Base-by-base conservation (phyloP, 2,888 invertebrate genomes). In the Cistogaster globosa region DNA sequence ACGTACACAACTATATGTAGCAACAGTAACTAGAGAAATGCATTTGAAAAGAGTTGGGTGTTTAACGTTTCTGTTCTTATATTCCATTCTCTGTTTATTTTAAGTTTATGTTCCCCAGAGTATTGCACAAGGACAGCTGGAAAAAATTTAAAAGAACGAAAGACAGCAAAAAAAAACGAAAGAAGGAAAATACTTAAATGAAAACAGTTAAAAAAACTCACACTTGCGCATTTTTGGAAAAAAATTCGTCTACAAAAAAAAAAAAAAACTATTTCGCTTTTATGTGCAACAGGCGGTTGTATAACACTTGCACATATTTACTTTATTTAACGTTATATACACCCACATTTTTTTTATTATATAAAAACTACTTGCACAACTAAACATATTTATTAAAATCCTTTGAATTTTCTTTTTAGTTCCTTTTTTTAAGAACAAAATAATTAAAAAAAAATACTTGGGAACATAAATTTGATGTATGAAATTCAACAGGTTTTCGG, bases 201-300 rank as follows among this genome's bases (percentile, higher is more conserved):
- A 71, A 79, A 74, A 38, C 80, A 53, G 69, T 62, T 58, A 71
- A 77, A 78, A 83, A 83, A 83, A 83, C 80, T 83, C 86, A 86
- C 86, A 83, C 86, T 83, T 80, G 83, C 86, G 83, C 86, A 86
- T 83, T 80, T 83, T 83, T 55, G 32, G 55, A 72, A 69, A 79
- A 80, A 83, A 83, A 65, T 57, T 68, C 26, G 68, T 69, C 53
- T 48, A 83, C 76, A 83, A 83, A 86, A 83, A 83, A 86, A n/a
- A n/a, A n/a, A n/a, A n/a, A n/a, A 85, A 78, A 60, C 67, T 22
- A 72, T 63, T 72, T 83, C 58, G 62, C 75, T 62, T 48, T 71
- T 83, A 83, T 72, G 74, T 86, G 86, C 83, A 83, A 86, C 80
- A 83, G 83, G 83, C 76, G 72, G 86, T 86, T 82, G 79, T 79